Evolutionary conservation across 2,113 vertebrate genomes (phyloP).

Genomic region (Lathamus discolor): DNA sequence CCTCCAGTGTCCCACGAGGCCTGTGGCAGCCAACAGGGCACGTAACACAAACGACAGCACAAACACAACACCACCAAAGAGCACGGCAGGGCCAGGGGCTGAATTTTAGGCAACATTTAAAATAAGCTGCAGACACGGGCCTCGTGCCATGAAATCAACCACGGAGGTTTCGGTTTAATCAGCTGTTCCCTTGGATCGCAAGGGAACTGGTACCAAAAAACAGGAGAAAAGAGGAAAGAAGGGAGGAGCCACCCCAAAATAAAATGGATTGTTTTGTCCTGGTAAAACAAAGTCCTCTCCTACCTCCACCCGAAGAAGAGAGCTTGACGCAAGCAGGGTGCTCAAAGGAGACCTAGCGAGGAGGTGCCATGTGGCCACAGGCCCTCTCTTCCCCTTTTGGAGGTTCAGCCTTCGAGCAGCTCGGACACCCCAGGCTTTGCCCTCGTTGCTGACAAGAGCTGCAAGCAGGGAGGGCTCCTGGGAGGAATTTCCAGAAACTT

Average conservation of each 20-base stretch:
- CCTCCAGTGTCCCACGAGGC: rapidly evolving
- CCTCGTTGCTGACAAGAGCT: neutral
- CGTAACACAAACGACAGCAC: rapidly evolving
- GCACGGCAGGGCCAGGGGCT: neutral
- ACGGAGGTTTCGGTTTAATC: neutral
- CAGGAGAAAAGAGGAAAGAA: neutral
- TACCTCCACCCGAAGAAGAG: neutral
- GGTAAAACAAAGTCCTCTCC: neutral
- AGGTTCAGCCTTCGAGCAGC: neutral
- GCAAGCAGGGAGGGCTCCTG: neutral
- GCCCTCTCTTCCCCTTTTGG: neutral
- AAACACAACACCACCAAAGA: neutral
- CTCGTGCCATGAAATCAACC: neutral
- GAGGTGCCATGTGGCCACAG: slow-evolving; percentile 9
- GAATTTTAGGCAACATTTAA: neutral
- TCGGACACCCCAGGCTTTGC: neutral
- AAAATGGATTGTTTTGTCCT: neutral
- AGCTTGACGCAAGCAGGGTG: neutral
- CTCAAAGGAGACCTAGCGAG: neutral
- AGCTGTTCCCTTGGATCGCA: neutral
- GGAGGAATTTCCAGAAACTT: slow-evolving; percentile 42
- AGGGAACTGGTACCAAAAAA: neutral
- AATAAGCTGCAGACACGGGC: neutral
- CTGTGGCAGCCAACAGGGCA: neutral
- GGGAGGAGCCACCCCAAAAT: neutral